A percentile compares a stretch with the other conserved stretches of the same genome.
These are phyloP conservation scores for Drosophila mayri DNA, from an alignment of 1,140 invertebrate genomes.

Conservation along the genomic window DNA sequence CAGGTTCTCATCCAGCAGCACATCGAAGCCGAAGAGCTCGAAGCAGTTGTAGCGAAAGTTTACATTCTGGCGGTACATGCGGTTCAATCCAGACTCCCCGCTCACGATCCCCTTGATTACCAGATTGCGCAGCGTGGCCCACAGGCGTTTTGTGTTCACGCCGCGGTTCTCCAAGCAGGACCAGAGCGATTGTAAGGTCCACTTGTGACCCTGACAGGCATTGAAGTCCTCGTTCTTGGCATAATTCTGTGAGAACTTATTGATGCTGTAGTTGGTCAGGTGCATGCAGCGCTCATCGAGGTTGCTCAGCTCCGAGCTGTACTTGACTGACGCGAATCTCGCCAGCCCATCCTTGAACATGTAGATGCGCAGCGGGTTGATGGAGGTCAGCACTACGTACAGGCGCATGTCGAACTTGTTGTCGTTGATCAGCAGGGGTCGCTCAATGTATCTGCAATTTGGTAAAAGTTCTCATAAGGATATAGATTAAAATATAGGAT, in stretches of 20 bases:
- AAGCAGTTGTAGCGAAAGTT: slow-evolving; percentile 92
- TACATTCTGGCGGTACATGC: slow-evolving; percentile 89
- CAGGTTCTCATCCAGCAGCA: slow-evolving; percentile 91
- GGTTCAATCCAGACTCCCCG: slow-evolving; percentile 90
- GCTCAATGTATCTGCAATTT: slow-evolving; percentile 89
- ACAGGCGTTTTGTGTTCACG: slow-evolving; percentile 92
- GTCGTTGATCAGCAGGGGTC: slow-evolving; percentile 95
- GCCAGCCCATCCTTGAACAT: slow-evolving; percentile 98
- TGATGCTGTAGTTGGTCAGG: slow-evolving; percentile 99
- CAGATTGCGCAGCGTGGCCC: slow-evolving; percentile 92
- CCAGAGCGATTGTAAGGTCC: slow-evolving; percentile 92
- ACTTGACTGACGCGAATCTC: slow-evolving; percentile 95
- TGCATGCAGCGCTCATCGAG: slow-evolving; percentile 97
- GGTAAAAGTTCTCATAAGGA: neutral
- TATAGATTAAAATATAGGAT: fast-evolving
- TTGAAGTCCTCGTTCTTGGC: slow-evolving; percentile 94
- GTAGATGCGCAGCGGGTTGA: slow-evolving; percentile 96
- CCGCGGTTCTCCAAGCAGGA: slow-evolving; percentile 89
- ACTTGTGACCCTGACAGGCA: slow-evolving; percentile 95
- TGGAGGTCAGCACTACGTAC: slow-evolving; percentile 97
- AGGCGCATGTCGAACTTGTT: slow-evolving; percentile 97
- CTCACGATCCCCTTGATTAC: slow-evolving; percentile 94
- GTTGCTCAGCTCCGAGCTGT: slow-evolving; percentile 91
- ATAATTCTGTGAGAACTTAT: slow-evolving; percentile 95
- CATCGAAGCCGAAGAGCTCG: slow-evolving; percentile 94